phyloP scores from a whole-genome alignment of 1,140 invertebrate species.

The Drosophila oshimai region DNA sequence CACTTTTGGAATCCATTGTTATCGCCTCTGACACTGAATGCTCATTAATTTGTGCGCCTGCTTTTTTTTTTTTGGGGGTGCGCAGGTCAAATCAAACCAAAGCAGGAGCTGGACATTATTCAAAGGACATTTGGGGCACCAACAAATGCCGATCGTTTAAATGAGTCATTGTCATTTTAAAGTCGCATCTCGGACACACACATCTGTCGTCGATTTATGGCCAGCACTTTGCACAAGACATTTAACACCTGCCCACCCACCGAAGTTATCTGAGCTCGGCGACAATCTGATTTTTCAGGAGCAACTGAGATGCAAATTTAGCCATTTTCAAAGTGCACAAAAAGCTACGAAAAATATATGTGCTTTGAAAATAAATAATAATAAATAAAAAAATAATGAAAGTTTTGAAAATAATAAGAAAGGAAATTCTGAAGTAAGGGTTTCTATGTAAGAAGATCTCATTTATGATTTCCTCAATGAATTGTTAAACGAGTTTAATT shows the following conservation, averaged over 20 bases:
- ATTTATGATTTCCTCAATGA: no score
- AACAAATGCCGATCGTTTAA: conserved; percentile 67
- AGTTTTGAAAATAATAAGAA: not conserved
- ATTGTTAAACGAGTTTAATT: no score
- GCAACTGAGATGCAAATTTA: conserved; percentile 6
- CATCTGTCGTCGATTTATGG: conserved; percentile 57
- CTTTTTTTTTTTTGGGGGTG: not conserved
- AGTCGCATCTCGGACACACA: conserved; percentile 49
- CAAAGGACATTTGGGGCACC: conserved; percentile 20
- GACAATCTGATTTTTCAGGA: conserved; percentile 66
- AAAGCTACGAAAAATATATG: no score
- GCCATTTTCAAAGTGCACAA: not conserved
- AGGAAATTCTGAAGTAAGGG: no score
- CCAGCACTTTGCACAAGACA: conserved; percentile 67
- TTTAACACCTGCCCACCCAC: conserved; percentile 68
- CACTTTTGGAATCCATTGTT: conserved; percentile 24
- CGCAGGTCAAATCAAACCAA: conserved; percentile 53
- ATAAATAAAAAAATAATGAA: not conserved
- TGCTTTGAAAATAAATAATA: not conserved
- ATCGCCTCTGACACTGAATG: conserved; percentile 45
- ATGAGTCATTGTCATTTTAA: conserved; percentile 75
- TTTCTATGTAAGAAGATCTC: no score
- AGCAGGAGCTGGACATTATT: conserved; percentile 37
- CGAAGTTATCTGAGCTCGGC: conserved; percentile 26
- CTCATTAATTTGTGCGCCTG: conserved; percentile 59